phyloP scores from a whole-genome alignment of 2,797 vertebrate genomes.

The Rhabdophis nuchalis region DNA sequence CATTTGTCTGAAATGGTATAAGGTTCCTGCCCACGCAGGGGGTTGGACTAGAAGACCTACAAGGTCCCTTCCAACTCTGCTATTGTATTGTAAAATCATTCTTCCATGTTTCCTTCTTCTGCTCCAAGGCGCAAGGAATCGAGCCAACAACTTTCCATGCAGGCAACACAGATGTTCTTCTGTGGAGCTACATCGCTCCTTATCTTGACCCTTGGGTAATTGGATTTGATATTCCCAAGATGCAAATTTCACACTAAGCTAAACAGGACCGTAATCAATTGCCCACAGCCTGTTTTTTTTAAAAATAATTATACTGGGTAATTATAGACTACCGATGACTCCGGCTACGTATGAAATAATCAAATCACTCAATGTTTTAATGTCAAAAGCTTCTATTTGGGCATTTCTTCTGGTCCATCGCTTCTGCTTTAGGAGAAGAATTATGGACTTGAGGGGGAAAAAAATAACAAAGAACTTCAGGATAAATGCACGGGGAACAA shows the following conservation, averaged over 20 bases:
- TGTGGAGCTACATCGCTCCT: neutral
- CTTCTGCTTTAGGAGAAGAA: constrained; percentile 32
- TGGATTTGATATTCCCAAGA: constrained; percentile 12
- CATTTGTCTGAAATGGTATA: too few relatives aligned
- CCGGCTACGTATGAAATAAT: constrained; percentile 18
- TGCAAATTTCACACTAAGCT: constrained; percentile 7
- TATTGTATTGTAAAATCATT: neutral
- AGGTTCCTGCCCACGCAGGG: too few relatives aligned
- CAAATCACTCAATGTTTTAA: constrained; percentile 19
- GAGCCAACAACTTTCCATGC: neutral
- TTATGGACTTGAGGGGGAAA: constrained; percentile 4
- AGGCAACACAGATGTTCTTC: neutral
- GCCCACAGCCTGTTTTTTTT: constrained; percentile 27
- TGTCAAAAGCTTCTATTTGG: neutral
- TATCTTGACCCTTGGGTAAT: neutral
- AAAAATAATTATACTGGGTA: constrained; percentile 29
- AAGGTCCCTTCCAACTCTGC: too few relatives aligned
- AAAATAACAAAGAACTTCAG: constrained; percentile 39
- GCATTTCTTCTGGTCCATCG: constrained; percentile 18
- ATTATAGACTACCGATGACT: constrained; percentile 32
- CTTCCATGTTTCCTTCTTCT: neutral
- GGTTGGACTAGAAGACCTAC: too few relatives aligned
- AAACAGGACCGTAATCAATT: constrained; percentile 35
- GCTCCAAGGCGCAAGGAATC: neutral
- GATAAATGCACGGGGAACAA: constrained; percentile 28